Conservation (phyloP, 2,797 vertebrate species). For the Typhlichthys subterraneus region DNA sequence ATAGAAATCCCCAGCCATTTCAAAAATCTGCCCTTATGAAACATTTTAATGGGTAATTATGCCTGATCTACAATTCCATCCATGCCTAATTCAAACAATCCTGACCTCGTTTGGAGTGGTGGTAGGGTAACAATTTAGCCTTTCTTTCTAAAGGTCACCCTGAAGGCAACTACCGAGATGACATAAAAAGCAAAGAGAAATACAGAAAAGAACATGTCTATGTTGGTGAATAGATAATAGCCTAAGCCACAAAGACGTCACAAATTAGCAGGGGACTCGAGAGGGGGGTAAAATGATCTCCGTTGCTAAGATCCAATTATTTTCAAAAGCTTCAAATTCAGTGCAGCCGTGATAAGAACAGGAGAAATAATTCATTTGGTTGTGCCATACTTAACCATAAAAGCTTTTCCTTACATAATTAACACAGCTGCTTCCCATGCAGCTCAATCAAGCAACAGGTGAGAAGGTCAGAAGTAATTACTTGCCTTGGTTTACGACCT, state of each 20-base stretch:
- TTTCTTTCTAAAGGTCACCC: constrained; percentile 44
- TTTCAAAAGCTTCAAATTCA: constrained; percentile 22
- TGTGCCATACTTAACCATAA: constrained; percentile 14
- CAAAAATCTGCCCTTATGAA: constrained; percentile 5
- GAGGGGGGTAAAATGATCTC: not conserved
- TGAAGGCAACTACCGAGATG: constrained; percentile 32
- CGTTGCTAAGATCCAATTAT: constrained; percentile 7
- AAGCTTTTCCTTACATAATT: constrained; percentile 34
- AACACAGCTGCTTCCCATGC: constrained; percentile 9
- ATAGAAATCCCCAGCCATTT: not conserved
- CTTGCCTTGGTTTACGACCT: constrained; percentile 19
- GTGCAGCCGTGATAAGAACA: constrained; percentile 23
- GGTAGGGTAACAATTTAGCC: constrained; percentile 32
- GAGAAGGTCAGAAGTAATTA: constrained; percentile 26
- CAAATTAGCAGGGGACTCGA: constrained; percentile 7
- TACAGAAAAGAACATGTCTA: constrained; percentile 11
- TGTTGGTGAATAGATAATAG: constrained; percentile 28
- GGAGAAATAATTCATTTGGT: constrained; percentile 41
- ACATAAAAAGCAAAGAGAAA: constrained; percentile 25
- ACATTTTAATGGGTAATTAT: constrained; percentile 2
- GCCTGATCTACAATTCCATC: constrained; percentile 14
- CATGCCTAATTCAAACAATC: constrained; percentile 1
- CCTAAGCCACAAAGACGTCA: not conserved
- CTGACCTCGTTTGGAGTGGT: constrained; percentile 23
- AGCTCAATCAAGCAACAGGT: constrained; percentile 38